These are phyloP conservation scores for Thaumatotibia leucotreta DNA, from an alignment of 1,140 invertebrate genomes.

Conservation along the genomic window DNA sequence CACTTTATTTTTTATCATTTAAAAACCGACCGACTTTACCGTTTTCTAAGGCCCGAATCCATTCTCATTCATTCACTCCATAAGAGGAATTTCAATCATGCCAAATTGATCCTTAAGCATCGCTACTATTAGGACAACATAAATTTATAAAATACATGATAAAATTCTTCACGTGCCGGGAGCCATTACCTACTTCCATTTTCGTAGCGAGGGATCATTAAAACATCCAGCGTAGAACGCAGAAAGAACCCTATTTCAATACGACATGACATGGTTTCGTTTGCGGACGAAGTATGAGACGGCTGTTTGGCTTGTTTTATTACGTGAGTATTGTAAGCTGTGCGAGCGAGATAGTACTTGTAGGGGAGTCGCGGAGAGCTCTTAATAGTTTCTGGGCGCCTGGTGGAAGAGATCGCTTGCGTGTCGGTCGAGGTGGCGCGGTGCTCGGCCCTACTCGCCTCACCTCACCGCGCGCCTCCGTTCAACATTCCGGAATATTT, in stretches of 20 bases:
- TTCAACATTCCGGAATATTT: conserved; percentile 6
- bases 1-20: conserved; percentile 35
- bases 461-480: conserved; percentile 17
- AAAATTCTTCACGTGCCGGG: conserved; percentile 53
- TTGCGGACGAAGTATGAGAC: conserved; percentile 22
- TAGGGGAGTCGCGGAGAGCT: conserved; percentile 29
- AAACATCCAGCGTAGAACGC: conserved; percentile 17
- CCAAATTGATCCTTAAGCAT: conserved; percentile 72
- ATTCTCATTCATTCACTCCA: conserved; percentile 23
- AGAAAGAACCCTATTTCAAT: conserved; percentile 31
- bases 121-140: conserved; percentile 60
- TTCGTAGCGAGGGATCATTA: conserved; percentile 38
- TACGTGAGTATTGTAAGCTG: conserved; percentile 33
- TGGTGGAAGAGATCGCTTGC: conserved; percentile 68
- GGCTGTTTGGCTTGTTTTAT: conserved; percentile 31
- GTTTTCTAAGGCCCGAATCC: conserved; percentile 16
- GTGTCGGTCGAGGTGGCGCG: conserved; percentile 70
- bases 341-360: conserved; percentile 34
- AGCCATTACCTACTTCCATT: conserved; percentile 41
- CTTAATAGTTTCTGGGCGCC: conserved; percentile 40
- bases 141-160: conserved; percentile 48
- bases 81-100: conserved; percentile 66
- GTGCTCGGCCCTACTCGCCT: conserved; percentile 32
- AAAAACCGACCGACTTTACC: conserved; percentile 17
- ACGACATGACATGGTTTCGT: conserved; percentile 16